phyloP scores from a whole-genome alignment of 2,888 invertebrate species.

The Margaritifera margaritifera region DNA sequence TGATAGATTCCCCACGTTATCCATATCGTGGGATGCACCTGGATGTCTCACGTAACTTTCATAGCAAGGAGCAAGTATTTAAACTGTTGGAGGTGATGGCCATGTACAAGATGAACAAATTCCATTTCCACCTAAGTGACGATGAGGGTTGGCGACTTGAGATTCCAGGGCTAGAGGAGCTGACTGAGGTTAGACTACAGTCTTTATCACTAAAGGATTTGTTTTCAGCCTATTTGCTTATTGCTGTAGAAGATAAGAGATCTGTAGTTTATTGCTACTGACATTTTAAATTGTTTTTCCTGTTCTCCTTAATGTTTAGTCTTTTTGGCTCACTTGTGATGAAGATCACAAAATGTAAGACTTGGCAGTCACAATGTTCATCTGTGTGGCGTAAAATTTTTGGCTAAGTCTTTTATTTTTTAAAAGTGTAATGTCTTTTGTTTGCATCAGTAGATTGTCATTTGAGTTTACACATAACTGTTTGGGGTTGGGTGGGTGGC shows the following conservation, averaged over 20 bases:
- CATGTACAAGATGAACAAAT: slow-evolving; percentile 66
- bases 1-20: slow-evolving; percentile 47
- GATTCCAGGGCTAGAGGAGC: slow-evolving; percentile 64
- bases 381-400: too few species aligned
- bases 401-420: too few species aligned
- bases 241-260: neutral
- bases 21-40: slow-evolving; percentile 62
- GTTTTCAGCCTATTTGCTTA: neutral
- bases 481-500: too few species aligned
- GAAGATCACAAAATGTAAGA: too few species aligned
- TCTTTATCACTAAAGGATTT: neutral
- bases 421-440: too few species aligned
- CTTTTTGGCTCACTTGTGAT: too few species aligned
- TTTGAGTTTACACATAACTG: too few species aligned
- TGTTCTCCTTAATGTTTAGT: too few species aligned
- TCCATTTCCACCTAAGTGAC: slow-evolving; percentile 68
- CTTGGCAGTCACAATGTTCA: too few species aligned
- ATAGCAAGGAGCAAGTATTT: slow-evolving; percentile 43
- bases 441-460: too few species aligned
- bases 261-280: neutral
- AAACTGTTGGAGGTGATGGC: slow-evolving; percentile 66
- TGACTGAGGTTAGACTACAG: slow-evolving; percentile 50
- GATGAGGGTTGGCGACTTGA: slow-evolving; percentile 69
- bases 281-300: too few species aligned
- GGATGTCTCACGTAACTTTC: slow-evolving; percentile 66